Evolutionary conservation across 2,797 vertebrate species (phyloP).

Genomic region (Sciurus carolinensis): DNA sequence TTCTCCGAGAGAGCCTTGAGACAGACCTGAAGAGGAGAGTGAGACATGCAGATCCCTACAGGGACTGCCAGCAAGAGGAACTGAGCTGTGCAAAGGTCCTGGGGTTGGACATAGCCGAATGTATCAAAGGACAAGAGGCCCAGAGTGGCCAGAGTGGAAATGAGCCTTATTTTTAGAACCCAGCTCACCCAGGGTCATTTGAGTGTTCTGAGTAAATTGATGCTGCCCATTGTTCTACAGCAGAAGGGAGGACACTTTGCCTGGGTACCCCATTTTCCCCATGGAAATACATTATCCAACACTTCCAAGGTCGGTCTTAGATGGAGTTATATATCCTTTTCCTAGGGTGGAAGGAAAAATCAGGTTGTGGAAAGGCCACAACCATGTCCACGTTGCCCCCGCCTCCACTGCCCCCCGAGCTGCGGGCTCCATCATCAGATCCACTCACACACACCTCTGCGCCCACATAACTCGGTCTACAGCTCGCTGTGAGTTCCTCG

Average conservation of each 20-base stretch:
- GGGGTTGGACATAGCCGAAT: not conserved
- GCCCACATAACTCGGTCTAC: not conserved
- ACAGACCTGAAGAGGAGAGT: not conserved
- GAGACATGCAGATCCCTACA: no score
- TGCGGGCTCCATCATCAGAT: not conserved
- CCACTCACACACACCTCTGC: no score
- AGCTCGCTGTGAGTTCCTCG: not conserved
- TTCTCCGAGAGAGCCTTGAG: not conserved
- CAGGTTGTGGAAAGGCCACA: not conserved
- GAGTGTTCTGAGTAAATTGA: not conserved
- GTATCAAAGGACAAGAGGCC: not conserved
- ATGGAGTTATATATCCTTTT: no score
- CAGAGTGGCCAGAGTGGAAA: not conserved
- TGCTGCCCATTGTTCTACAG: not conserved
- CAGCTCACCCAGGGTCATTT: not conserved
- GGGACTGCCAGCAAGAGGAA: not conserved
- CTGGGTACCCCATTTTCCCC: not conserved
- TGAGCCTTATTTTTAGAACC: not conserved
- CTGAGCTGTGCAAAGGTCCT: not conserved
- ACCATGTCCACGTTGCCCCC: fast-evolving
- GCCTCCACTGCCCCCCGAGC: not conserved
- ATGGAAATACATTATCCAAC: not conserved
- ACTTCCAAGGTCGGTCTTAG: not conserved
- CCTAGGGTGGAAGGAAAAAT: no score
- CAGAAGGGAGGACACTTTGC: not conserved